Evolutionary conservation across 2,113 vertebrate genomes (phyloP).

Genomic region (Tringa solitaria): DNA sequence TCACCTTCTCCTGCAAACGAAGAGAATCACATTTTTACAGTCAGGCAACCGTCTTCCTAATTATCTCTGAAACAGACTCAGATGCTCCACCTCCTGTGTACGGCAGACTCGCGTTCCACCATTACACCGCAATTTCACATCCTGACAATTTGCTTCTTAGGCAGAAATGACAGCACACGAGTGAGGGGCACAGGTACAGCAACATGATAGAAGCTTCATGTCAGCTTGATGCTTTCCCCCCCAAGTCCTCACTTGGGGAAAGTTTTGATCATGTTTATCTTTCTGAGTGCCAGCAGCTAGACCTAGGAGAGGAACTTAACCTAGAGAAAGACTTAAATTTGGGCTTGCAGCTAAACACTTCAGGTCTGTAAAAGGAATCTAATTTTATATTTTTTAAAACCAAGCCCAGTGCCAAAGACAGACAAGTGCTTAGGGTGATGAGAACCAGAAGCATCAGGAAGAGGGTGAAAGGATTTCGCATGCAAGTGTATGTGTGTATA

Average conservation of each 20-base stretch:
- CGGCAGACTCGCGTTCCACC: neutral
- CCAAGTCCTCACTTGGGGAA: neutral
- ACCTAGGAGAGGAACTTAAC: neutral
- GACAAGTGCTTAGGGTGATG: neutral
- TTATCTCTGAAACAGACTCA: neutral
- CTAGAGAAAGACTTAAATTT: neutral
- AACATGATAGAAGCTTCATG: neutral
- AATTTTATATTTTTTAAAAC: neutral
- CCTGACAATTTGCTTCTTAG: neutral
- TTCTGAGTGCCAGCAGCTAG: neutral
- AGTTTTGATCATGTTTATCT: neutral
- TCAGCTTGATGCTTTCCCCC: neutral
- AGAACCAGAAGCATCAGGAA: neutral
- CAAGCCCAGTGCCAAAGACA: neutral
- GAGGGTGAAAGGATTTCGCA: neutral
- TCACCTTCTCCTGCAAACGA: neutral
- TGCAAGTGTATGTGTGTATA: rapidly evolving
- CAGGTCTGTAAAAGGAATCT: neutral
- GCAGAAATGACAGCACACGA: neutral
- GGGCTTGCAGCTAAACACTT: neutral
- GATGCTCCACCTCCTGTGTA: neutral
- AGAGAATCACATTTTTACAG: neutral
- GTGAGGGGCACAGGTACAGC: neutral
- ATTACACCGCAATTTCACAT: neutral
- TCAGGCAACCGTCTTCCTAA: neutral